phyloP scores from a whole-genome alignment of 2,113 vertebrate species.

The Ceratotherium simum region DNA sequence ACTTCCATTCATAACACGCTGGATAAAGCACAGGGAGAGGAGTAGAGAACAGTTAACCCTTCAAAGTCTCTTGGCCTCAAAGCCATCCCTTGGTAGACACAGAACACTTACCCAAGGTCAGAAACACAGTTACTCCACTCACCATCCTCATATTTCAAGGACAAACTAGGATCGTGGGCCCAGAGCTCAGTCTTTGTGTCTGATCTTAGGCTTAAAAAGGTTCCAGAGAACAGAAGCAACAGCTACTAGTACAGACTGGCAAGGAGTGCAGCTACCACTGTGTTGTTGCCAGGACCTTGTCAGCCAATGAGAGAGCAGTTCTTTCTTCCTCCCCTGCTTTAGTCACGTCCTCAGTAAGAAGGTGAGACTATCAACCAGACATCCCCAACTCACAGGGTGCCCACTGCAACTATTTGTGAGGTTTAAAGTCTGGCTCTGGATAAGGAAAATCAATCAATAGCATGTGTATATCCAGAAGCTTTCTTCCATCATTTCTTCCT shows the following conservation, averaged over 20 bases:
- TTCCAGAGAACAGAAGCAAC: neutral
- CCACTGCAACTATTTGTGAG: neutral
- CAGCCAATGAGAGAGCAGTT: neutral
- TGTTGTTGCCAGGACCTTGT: neutral
- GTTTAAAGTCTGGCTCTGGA: neutral
- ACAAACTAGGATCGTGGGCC: too few species aligned
- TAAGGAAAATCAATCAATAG: neutral
- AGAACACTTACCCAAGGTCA: neutral
- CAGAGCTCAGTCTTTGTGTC: neutral
- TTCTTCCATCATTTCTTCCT: neutral
- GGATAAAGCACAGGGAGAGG: neutral
- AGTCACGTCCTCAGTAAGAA: neutral
- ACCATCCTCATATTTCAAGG: neutral
- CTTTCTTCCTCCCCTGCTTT: neutral
- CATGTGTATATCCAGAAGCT: neutral
- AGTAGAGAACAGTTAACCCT: neutral
- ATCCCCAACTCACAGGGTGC: too few species aligned
- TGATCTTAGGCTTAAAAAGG: neutral
- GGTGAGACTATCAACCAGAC: rapidly evolving
- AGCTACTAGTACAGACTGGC: neutral
- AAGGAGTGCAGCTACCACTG: neutral
- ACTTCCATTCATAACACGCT: rapidly evolving
- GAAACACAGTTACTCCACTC: neutral
- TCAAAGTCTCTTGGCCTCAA: neutral
- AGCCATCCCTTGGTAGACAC: neutral